These are phyloP conservation scores for Galaxias olidus DNA, from an alignment of 2,797 vertebrate genomes.

Conservation along the genomic window DNA sequence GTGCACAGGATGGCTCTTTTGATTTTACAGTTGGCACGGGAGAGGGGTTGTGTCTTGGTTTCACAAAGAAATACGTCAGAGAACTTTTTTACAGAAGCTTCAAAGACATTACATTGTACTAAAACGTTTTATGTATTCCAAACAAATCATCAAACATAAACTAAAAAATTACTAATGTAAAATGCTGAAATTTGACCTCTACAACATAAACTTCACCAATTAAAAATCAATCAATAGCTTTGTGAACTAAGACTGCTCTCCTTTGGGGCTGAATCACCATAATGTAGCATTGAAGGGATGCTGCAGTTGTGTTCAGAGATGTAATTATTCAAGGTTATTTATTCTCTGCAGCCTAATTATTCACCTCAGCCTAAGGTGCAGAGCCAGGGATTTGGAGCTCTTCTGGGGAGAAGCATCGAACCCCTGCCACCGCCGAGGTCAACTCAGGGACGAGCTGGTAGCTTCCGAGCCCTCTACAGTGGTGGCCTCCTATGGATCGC, in stretches of 20 bases:
- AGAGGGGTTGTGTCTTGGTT: too few species aligned
- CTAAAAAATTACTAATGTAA: too few species aligned
- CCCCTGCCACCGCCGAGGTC: constrained; percentile 35
- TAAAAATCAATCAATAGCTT: constrained; percentile 19
- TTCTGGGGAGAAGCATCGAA: constrained; percentile 22
- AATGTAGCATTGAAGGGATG: not conserved
- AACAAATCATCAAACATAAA: too few species aligned
- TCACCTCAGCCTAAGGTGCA: constrained; percentile 29
- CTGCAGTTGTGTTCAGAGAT: constrained; percentile 10
- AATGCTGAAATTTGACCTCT: constrained; percentile 18
- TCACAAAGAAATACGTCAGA: too few species aligned
- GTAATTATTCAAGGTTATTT: constrained; percentile 48
- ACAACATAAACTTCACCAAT: constrained; percentile 7
- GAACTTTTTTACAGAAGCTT: too few species aligned
- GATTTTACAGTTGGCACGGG: too few species aligned
- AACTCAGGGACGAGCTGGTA: not conserved
- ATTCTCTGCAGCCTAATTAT: constrained; percentile 35
- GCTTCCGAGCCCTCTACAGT: not conserved
- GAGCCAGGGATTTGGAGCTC: constrained; percentile 18
- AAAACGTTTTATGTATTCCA: too few species aligned
- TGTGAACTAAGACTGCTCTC: constrained; percentile 11
- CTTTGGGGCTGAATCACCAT: constrained; percentile 14
- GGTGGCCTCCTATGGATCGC: too few species aligned
- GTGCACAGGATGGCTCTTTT: too few species aligned
- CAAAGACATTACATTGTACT: too few species aligned